Evolutionary conservation across 1,140 invertebrate genomes (phyloP).

Genomic region (Hyles vespertilio): DNA sequence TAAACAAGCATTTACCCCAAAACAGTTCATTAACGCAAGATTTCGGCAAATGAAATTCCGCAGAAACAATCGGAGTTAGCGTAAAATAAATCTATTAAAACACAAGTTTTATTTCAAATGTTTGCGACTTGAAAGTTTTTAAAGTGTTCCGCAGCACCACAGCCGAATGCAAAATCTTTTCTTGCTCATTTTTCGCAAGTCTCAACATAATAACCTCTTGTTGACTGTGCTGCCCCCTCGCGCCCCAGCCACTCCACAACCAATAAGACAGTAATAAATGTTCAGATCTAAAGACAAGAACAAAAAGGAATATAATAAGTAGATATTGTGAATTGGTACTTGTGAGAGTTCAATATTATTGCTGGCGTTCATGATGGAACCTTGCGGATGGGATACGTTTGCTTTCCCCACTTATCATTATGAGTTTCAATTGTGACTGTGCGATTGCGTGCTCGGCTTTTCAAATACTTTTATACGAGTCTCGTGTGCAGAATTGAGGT

Average conservation of each 20-base stretch:
- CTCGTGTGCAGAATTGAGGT: neutral
- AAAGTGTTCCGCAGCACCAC: conserved; percentile 40
- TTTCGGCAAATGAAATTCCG: too few relatives aligned
- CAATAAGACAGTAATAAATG: conserved; percentile 75
- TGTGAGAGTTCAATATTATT: conserved; percentile 56
- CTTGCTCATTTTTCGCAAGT: conserved; percentile 67
- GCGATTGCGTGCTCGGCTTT: conserved; percentile 14
- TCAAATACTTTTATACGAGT: conserved; percentile 7
- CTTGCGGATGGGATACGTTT: conserved; percentile 32
- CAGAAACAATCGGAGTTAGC: too few relatives aligned
- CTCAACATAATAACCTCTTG: conserved; percentile 71
- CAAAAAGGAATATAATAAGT: conserved; percentile 70
- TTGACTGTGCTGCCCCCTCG: conserved; percentile 55
- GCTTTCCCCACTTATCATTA: conserved; percentile 35
- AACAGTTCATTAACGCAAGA: too few relatives aligned
- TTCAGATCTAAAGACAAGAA: conserved; percentile 64
- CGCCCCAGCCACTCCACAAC: conserved; percentile 58
- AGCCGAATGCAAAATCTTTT: conserved; percentile 46
- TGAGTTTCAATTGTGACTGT: conserved; percentile 23
- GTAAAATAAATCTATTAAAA: conserved; percentile 8
- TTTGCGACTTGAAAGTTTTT: conserved; percentile 27
- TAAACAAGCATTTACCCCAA: too few relatives aligned
- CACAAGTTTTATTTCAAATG: conserved; percentile 9
- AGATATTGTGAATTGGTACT: conserved; percentile 66
- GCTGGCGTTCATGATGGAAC: conserved; percentile 39